Evolutionary conservation across 2,113 vertebrate species (phyloP), one percentile per base, ranked within the genome.

Genomic region (Rhabdomys dilectus): DNA sequence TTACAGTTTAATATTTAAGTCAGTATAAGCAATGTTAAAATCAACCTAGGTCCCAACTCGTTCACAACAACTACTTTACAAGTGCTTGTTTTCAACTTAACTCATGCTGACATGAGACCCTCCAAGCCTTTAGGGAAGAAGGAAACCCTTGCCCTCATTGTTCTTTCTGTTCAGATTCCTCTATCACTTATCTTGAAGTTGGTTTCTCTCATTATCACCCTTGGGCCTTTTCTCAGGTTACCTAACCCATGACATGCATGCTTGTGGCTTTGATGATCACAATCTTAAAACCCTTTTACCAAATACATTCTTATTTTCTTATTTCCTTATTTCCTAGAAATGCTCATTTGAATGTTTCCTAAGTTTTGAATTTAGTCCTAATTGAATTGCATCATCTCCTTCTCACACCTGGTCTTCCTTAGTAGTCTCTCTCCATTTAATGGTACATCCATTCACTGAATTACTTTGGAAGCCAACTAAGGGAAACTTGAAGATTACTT

Each of bases 101-200:
- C 76, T 96, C 48, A 85, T 80, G 93, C 56, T 94, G 78, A 34
- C 56, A 84, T 16, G 13, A 95, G 89, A 91, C 26, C 48, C 22
- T 34, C 31, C 13, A 82, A 88, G 22, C 0, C n/a, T 95, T 64
- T 70, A 91, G 85, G 26, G 24, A 60, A 42, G 58, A 51, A 95
- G 92, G 87, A 29, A 76, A 56, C 31, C 53, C 31, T 89, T 95
- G 12, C 91, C 42, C 48, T 72, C 75, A 68, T 22, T 84, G 10
- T 62, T 91, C 7, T 68, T 91, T 66, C 64, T 78, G 26, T 22
- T 91, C 24, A 68, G 29, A 26, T 66, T 88, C 60, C 24, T 84
- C 39, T 53, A 31, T 82, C 34, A 72, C 34, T 93, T 24, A 70
- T 45, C 36, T 58, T 80, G 72, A 64, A 87, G 26, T 10, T 66